A percentile compares a stretch with the other conserved stretches of the same genome.
phyloP scores from a whole-genome alignment of 1,140 invertebrate genomes.

The Drosophila trapezifrons region DNA sequence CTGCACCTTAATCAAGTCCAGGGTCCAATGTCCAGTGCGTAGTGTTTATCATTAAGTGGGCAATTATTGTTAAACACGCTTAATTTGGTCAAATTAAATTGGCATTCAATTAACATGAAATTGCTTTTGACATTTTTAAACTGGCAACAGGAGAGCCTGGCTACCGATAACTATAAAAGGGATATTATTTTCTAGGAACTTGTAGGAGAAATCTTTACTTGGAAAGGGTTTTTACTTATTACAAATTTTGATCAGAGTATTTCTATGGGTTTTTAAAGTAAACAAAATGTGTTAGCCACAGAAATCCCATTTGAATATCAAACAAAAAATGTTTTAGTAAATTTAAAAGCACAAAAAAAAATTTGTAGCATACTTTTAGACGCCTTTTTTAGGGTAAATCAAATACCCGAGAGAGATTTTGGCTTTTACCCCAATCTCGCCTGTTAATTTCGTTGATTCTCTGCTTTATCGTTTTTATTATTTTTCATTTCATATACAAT shows the following conservation, averaged over 20 bases:
- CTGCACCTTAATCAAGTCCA: conserved; percentile 39
- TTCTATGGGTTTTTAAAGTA: too few species aligned
- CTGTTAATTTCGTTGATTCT: conserved; percentile 14
- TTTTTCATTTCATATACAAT: conserved; percentile 18
- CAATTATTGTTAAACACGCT: conserved; percentile 44
- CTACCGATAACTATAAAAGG: neutral
- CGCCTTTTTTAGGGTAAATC: neutral
- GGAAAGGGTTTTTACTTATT: too few species aligned
- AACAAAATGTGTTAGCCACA: neutral
- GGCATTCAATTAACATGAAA: conserved; percentile 55
- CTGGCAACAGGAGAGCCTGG: conserved; percentile 4
- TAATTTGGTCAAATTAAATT: conserved; percentile 59
- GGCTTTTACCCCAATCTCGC: neutral
- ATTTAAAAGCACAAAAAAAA: neutral
- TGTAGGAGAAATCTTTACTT: neutral
- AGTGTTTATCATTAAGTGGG: conserved; percentile 53
- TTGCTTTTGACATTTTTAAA: conserved; percentile 59
- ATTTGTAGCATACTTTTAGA: too few species aligned
- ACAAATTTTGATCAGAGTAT: too few species aligned
- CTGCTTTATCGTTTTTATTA: conserved; percentile 10
- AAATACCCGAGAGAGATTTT: neutral
- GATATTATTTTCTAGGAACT: too few species aligned
- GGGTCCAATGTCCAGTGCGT: conserved; percentile 1
- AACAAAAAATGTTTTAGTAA: neutral
- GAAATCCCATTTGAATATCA: neutral